These are phyloP conservation scores for Protaetia brevitarsis DNA, from an alignment of 1,140 invertebrate genomes.

Conservation along the genomic window DNA sequence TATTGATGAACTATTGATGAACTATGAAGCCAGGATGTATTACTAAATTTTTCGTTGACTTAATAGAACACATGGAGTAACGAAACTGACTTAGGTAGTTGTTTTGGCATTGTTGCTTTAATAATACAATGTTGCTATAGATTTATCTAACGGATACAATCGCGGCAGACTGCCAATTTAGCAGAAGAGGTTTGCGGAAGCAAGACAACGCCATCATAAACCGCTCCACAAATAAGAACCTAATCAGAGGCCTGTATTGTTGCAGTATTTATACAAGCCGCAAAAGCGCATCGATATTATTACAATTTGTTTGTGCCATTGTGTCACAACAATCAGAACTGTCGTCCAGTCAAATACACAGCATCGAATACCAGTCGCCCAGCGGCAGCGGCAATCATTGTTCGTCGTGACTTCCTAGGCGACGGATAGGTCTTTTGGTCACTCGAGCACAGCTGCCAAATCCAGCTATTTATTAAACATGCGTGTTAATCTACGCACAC, in stretches of 20 bases:
- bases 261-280: constrained; percentile 34
- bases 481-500: constrained; percentile 42
- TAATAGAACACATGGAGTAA: too few relatives aligned
- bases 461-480: constrained; percentile 48
- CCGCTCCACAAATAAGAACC: constrained; percentile 21
- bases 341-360: background rate
- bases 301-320: constrained; percentile 41
- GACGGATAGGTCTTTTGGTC: constrained; percentile 30
- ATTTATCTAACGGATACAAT: background rate
- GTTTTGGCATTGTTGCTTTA: too few relatives aligned
- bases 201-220: background rate
- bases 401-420: constrained; percentile 3
- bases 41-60: too few relatives aligned
- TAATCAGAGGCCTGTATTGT: constrained; percentile 21
- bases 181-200: background rate
- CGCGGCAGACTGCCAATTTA: background rate
- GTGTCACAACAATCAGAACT: constrained; percentile 37
- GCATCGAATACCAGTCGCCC: background rate
- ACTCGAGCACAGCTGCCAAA: constrained; percentile 41
- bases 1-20: too few relatives aligned
- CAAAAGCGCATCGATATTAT: constrained; percentile 44
- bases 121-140: background rate
- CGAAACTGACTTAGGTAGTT: too few relatives aligned
- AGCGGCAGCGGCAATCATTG: too few relatives aligned
- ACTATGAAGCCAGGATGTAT: too few relatives aligned